Conservation (phyloP, 2,113 vertebrate genomes). For the Rattus rattus region DNA sequence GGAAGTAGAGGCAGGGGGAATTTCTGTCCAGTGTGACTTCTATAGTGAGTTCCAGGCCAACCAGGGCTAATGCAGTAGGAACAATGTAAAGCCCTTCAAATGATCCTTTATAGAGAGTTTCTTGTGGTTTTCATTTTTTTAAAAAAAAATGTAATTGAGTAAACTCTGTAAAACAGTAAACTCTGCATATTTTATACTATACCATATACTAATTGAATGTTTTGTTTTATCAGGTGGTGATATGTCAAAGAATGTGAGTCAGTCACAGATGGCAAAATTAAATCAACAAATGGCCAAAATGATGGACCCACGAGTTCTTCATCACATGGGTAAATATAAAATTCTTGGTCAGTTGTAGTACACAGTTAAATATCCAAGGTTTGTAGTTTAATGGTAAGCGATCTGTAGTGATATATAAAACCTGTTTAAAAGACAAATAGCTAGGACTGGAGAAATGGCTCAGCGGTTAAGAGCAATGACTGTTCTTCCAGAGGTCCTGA, state of each 20-base stretch:
- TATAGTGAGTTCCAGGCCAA: not conserved
- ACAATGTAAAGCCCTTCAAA: not conserved
- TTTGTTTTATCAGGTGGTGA: slow-evolving; percentile 91
- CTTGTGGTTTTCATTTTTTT: not conserved
- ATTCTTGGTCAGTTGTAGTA: slow-evolving; percentile 49
- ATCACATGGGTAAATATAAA: slow-evolving; percentile 95
- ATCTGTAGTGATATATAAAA: slow-evolving; percentile 38
- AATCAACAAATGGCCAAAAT: slow-evolving; percentile 99
- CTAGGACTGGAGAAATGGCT: not conserved
- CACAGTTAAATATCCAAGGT: slow-evolving; percentile 13
- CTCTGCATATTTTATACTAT: not conserved
- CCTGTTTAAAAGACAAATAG: slow-evolving; percentile 6
- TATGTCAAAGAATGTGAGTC: slow-evolving; percentile 99
- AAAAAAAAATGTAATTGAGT: slow-evolving; percentile 31
- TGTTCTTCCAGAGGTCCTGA: too few relatives aligned
- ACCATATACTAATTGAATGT: not conserved
- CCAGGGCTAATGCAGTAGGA: not conserved
- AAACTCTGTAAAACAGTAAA: slow-evolving; percentile 46
- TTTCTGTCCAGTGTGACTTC: not conserved
- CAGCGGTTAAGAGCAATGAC: too few relatives aligned
- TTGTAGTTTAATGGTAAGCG: slow-evolving; percentile 35
- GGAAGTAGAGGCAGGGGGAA: not conserved
- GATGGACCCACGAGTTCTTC: slow-evolving; percentile 99
- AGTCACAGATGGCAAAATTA: slow-evolving; percentile 98
- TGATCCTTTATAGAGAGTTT: slow-evolving; percentile 54